A percentile compares a stretch with the other conserved stretches of the same genome.
phyloP scores from a whole-genome alignment of 2,113 vertebrate genomes.

The Xenopus laevis region DNA sequence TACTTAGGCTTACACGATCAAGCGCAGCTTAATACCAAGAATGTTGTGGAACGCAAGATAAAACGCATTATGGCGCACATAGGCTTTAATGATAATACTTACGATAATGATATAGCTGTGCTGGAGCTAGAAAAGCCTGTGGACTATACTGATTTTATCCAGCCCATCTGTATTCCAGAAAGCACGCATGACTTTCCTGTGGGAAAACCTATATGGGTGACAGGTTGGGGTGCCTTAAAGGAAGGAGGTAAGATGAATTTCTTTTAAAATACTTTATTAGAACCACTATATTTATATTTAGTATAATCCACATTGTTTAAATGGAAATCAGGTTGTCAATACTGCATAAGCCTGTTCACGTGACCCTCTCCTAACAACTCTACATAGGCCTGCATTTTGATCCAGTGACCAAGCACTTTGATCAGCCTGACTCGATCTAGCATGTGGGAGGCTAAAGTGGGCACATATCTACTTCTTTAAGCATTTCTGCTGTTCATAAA shows the following conservation, averaged over 20 bases:
- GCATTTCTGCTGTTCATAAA: too few relatives aligned
- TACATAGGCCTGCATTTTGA: too few relatives aligned
- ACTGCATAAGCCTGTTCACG: too few relatives aligned
- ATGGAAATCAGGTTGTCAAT: too few relatives aligned
- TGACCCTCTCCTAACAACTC: too few relatives aligned
- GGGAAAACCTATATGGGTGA: constrained; percentile 80
- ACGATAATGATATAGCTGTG: constrained; percentile 81
- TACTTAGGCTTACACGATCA: constrained; percentile 81
- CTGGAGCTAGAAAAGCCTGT: constrained; percentile 76
- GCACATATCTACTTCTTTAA: too few relatives aligned
- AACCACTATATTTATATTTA: too few relatives aligned
- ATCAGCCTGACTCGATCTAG: too few relatives aligned
- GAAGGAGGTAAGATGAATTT: constrained; percentile 80
- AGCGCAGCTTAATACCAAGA: rapidly evolving
- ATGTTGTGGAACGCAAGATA: constrained; percentile 60
- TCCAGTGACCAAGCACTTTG: too few relatives aligned
- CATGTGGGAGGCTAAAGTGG: too few relatives aligned
- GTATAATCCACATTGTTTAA: too few relatives aligned
- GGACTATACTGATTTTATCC: constrained; percentile 62
- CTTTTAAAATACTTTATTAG: too few relatives aligned
- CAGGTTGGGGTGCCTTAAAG: constrained; percentile 83
- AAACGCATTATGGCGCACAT: constrained; percentile 73
- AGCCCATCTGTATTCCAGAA: constrained; percentile 82
- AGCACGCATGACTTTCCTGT: constrained; percentile 65
- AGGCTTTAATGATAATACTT: constrained; percentile 75